phyloP scores from a whole-genome alignment of 2,888 invertebrate genomes.

The Dermolepida albohirtum region DNA sequence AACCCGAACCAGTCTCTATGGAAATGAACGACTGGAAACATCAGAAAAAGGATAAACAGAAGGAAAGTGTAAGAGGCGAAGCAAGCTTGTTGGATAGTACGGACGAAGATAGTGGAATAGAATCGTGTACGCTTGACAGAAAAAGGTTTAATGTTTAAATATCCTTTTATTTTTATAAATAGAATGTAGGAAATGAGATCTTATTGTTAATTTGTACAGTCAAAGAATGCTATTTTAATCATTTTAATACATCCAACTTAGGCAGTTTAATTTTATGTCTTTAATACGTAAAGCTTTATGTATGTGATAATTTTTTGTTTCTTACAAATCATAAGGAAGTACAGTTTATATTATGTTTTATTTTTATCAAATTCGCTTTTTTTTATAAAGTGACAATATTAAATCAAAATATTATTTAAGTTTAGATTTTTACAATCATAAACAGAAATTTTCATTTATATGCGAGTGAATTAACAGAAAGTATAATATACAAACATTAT shows the following conservation, averaged over 20 bases:
- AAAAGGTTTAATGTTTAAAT: conserved; percentile 47
- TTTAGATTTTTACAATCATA: too few species aligned
- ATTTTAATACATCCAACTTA: conserved; percentile 6
- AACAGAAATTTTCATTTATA: too few species aligned
- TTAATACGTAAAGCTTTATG: background rate
- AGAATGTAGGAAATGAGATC: conserved; percentile 12
- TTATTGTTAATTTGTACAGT: conserved; percentile 37
- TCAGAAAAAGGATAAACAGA: conserved; percentile 38
- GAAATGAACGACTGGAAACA: conserved; percentile 37
- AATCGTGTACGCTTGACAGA: conserved; percentile 73
- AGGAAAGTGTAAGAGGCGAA: conserved; percentile 65
- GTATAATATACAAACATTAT: too few species aligned
- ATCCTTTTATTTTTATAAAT: conserved; percentile 13
- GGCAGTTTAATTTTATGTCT: conserved; percentile 35
- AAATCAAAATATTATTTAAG: too few species aligned
- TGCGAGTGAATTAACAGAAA: too few species aligned
- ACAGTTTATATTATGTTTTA: too few species aligned
- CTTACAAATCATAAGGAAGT: too few species aligned
- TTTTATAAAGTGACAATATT: too few species aligned
- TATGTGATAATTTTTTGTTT: too few species aligned
- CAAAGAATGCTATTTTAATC: conserved; percentile 20
- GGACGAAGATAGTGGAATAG: conserved; percentile 75
- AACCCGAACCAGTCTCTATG: conserved; percentile 47
- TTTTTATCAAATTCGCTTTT: too few species aligned
- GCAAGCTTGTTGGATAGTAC: conserved; percentile 74